Base-by-base conservation (phyloP, 2,888 invertebrate genomes). In the Drosophila yooni region DNA sequence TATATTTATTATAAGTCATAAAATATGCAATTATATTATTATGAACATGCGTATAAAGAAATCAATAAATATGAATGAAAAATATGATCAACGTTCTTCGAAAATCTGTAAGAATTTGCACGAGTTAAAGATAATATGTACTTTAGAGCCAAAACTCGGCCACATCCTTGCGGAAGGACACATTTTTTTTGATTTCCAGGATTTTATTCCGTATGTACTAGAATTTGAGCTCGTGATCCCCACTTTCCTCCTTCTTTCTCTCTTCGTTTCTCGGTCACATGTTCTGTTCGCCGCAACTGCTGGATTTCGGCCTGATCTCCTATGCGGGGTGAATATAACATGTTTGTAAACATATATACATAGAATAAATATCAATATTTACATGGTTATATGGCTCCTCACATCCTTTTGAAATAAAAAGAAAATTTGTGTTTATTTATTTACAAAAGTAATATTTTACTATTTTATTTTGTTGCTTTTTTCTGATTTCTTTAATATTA, bases 381-480 rank as follows among this genome's bases (percentile, higher is more conserved):
- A 1, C 7, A 13, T 13, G 46, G 2, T 52, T 31, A 4, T 21
- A 2, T 33, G n/a, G 21, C 33, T 21, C 2, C 4, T 27, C 10
- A n/a, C 6, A 21, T 31, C 36, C 11, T 33, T 11, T 25, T 54
- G 21, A 64, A 76, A 76, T 68, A 40, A 74, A 56, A 89, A 73
- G 48, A 50, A 34, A 25, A 21, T 43, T 50, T 15, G 29, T 33
- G 18, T 52, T 33, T 57, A 60, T 88, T 86, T 87, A 87, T 87
- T 87, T 87, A 87, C 86, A 87, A 87, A 87, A 90, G 90, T 87
- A 90, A 87, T 90, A 87, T 90, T 87, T 87, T 88, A 79, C 90
- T 87, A 90, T 87, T 88, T 87, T 90, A 85, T 85, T 85, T 89
- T 88, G 79, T 87, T 84, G 82, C 65, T 60, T 70, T 70, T 65